Conservation (phyloP, 1,140 invertebrate genomes). For the Achroia grisella region DNA sequence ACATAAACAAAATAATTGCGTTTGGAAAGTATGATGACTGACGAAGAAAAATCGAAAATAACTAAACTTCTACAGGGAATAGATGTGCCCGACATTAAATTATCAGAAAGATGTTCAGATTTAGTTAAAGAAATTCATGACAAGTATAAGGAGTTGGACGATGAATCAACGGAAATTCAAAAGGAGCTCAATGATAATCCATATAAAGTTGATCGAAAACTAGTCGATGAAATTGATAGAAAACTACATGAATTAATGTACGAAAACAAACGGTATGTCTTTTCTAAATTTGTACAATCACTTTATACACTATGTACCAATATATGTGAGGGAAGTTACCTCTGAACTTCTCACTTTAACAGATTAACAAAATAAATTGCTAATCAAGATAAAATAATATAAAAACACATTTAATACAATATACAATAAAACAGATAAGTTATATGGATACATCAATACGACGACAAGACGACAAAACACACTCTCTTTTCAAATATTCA, state of each 20-base stretch:
- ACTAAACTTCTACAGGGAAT: conserved; percentile 46
- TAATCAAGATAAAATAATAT: no score
- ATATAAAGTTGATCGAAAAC: conserved; percentile 32
- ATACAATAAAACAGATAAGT: no score
- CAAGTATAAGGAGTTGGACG: conserved; percentile 30
- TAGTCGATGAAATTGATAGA: conserved; percentile 45
- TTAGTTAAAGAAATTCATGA: conserved; percentile 39
- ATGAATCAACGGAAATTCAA: conserved; percentile 9
- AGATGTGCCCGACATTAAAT: conserved; percentile 41
- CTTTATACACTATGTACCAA: not conserved
- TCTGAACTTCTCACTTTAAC: no score
- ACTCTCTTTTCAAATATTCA: no score
- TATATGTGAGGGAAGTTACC: no score
- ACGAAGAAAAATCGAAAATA: conserved; percentile 52
- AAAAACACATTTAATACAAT: no score
- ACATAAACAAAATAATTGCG: not conserved
- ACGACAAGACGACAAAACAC: no score
- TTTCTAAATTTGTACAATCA: conserved; percentile 16
- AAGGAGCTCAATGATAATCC: conserved; percentile 35
- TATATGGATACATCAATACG: no score
- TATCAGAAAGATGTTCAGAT: conserved; percentile 36
- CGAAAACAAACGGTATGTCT: conserved; percentile 31
- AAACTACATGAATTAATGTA: conserved; percentile 34
- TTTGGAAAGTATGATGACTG: conserved; percentile 34
- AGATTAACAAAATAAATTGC: no score